Percentiles rank a stretch among this genome's conserved stretches.
Evolutionary conservation across 2,888 invertebrate genomes (phyloP).

Genomic region (Thecocarcelia acutangulata): DNA sequence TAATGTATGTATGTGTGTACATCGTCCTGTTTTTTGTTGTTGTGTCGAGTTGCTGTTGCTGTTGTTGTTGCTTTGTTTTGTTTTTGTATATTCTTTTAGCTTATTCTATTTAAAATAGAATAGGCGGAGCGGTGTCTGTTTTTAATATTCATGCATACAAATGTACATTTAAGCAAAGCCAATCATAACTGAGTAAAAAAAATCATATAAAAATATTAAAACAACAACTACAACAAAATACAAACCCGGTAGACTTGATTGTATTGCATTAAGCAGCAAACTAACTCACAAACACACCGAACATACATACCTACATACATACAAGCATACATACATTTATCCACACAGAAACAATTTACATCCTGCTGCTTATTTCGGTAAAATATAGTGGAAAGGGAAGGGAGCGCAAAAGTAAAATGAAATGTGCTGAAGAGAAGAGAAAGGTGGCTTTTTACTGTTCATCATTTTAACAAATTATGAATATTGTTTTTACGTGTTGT

Average conservation of each 20-base stretch:
- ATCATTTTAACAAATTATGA: slow-evolving; percentile 75
- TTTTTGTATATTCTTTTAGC: slow-evolving; percentile 68
- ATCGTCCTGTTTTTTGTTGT: slow-evolving; percentile 14
- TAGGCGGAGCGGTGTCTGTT: slow-evolving; percentile 69
- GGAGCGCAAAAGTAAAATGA: slow-evolving; percentile 13
- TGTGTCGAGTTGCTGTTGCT: slow-evolving; percentile 23
- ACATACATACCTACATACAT: slow-evolving; percentile 2
- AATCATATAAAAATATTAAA: slow-evolving; percentile 59
- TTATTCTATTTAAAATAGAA: slow-evolving; percentile 69
- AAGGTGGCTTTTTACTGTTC: slow-evolving; percentile 57
- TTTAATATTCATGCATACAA: slow-evolving; percentile 62
- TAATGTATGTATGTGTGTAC: not conserved
- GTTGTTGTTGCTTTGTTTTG: slow-evolving; percentile 58
- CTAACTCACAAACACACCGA: slow-evolving; percentile 4
- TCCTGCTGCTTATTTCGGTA: too few species aligned
- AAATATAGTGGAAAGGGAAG: not conserved
- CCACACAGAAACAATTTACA: not conserved
- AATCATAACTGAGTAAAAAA: slow-evolving; percentile 78
- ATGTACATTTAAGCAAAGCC: slow-evolving; percentile 73
- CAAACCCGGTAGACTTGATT: slow-evolving; percentile 65
- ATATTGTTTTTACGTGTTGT: slow-evolving; percentile 73
- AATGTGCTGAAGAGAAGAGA: slow-evolving; percentile 1
- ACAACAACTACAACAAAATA: slow-evolving; percentile 41
- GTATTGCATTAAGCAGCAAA: slow-evolving; percentile 47
- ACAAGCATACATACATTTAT: not conserved